phyloP scores from a whole-genome alignment of 1,140 invertebrate genomes.

The Phenacoccus solenopsis region DNA sequence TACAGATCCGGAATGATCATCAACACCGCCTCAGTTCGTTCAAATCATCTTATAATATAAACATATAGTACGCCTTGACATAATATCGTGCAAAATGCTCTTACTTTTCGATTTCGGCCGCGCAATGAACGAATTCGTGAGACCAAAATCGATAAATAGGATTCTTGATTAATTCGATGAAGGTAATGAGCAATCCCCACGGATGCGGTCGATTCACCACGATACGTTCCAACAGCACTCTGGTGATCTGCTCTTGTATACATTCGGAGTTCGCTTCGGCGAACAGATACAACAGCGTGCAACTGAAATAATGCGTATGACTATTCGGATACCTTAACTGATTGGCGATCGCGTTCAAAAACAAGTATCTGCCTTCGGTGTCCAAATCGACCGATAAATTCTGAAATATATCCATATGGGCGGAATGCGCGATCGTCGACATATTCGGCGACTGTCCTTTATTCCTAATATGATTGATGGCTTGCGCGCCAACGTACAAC shows the following conservation, averaged over 20 bases:
- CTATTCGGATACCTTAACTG: constrained; percentile 97
- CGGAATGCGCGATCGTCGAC: constrained; percentile 89
- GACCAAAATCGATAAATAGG: constrained; percentile 98
- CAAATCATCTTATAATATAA: no score
- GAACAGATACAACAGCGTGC: constrained; percentile 90
- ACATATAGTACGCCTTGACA: no score
- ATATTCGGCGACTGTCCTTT: constrained; percentile 86
- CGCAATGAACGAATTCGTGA: constrained; percentile 97
- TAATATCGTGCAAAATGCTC: no score
- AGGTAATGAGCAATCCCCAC: constrained; percentile 97
- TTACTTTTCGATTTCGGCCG: constrained; percentile 96
- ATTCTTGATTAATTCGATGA: constrained; percentile 98
- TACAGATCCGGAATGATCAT: no score
- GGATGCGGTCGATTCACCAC: constrained; percentile 98
- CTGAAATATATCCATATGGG: constrained; percentile 99
- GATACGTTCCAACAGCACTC: constrained; percentile 88
- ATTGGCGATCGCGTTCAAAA: constrained; percentile 96
- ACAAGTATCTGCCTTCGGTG: constrained; percentile 89
- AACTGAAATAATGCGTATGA: constrained; percentile 99
- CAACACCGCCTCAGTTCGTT: no score
- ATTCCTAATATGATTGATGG: constrained; percentile 73
- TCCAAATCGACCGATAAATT: constrained; percentile 95
- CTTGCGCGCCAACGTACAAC: constrained; percentile 92
- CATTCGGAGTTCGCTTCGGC: constrained; percentile 95
- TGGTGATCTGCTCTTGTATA: constrained; percentile 81